Conservation (phyloP, 2,797 vertebrate species). For the Telmatherina bonti region DNA sequence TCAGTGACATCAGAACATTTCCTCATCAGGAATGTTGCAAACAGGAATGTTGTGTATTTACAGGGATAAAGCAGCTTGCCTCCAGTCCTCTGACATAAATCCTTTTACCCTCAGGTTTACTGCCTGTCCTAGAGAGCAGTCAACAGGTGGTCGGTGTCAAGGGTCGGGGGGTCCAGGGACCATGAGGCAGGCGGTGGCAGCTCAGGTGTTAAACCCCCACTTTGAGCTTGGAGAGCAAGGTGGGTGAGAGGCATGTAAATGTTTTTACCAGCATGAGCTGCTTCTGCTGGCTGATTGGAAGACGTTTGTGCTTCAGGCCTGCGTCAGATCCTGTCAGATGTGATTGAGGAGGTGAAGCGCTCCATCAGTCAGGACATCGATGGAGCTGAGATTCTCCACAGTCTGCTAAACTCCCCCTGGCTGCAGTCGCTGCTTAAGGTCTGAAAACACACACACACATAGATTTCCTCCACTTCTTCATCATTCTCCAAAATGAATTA, state of each 20-base stretch:
- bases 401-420: conserved; percentile 90
- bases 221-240: conserved; percentile 78
- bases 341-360: conserved; percentile 87
- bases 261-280: too few species aligned
- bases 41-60: too few species aligned
- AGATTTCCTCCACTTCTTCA: too few species aligned
- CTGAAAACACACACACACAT: conserved; percentile 12
- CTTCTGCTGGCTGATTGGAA: background rate
- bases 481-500: too few species aligned
- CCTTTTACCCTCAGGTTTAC: conserved; percentile 22
- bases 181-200: conserved; percentile 80
- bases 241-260: conserved; percentile 45
- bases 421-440: conserved; percentile 95
- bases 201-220: conserved; percentile 64
- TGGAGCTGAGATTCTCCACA: conserved; percentile 86
- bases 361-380: conserved; percentile 86
- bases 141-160: conserved; percentile 33
- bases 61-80: background rate
- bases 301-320: conserved; percentile 76
- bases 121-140: background rate
- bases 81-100: conserved; percentile 3
- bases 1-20: too few species aligned
- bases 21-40: too few species aligned
- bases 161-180: conserved; percentile 44
- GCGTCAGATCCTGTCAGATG: conserved; percentile 87